These are phyloP conservation scores for Tetragonula carbonaria DNA, from an alignment of 2,888 invertebrate species.

Conservation along the genomic window DNA sequence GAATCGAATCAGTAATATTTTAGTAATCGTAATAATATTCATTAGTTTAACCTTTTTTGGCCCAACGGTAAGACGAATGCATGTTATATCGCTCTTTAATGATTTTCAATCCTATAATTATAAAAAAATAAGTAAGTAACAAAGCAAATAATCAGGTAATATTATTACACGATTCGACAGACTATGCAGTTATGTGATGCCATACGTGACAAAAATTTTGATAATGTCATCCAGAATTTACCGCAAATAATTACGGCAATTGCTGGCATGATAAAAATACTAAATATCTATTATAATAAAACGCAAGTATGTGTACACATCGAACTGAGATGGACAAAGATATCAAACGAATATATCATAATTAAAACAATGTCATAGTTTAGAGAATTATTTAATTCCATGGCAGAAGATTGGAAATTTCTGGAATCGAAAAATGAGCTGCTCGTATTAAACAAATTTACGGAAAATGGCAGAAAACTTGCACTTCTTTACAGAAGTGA, in stretches of 20 bases:
- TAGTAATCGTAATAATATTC: not conserved
- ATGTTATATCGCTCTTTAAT: not conserved
- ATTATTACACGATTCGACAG: conserved; percentile 1
- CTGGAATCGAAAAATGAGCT: not conserved
- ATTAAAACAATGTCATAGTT: not conserved
- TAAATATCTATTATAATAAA: not conserved
- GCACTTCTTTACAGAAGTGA: conserved; percentile 5
- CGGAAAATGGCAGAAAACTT: not conserved
- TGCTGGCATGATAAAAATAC: not conserved
- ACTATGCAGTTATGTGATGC: not conserved
- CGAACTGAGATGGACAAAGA: not conserved
- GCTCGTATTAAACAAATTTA: not conserved
- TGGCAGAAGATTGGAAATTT: not conserved
- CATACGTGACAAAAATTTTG: not conserved
- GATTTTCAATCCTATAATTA: not conserved
- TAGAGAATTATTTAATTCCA: not conserved
- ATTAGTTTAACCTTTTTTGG: not conserved
- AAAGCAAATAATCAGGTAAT: not conserved
- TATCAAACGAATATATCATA: too few relatives aligned
- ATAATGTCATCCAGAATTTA: not conserved
- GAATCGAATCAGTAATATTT: not conserved
- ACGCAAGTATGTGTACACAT: not conserved
- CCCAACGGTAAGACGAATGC: not conserved
- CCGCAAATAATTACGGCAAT: not conserved
- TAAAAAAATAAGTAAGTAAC: not conserved